Conservation (phyloP, 2,797 vertebrate species). For the Centropyge bicolor region DNA sequence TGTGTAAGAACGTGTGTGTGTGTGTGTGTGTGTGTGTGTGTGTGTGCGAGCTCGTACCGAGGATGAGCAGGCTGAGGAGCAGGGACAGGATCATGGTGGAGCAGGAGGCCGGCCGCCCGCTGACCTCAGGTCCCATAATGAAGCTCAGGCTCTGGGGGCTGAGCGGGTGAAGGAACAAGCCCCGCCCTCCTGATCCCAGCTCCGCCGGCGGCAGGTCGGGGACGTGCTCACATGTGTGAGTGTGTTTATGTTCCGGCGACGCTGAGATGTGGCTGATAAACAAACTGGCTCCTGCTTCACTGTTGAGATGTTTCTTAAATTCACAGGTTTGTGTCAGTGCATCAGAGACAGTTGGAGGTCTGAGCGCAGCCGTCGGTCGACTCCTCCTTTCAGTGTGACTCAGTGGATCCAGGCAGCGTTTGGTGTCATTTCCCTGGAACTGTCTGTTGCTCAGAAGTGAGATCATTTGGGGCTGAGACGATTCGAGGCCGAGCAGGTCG, state of each 20-base stretch:
- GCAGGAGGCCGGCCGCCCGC: not conserved
- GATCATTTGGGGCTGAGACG: no score
- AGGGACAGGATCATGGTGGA: slow-evolving; percentile 61
- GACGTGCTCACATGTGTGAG: slow-evolving; percentile 7
- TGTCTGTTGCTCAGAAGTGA: no score
- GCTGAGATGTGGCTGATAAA: not conserved
- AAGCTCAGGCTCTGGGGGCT: slow-evolving; percentile 23
- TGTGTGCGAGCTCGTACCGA: slow-evolving; percentile 41
- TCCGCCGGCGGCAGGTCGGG: slow-evolving; percentile 1
- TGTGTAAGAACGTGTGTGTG: not conserved
- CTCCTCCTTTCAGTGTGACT: no score
- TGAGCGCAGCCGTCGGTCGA: no score
- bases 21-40: not conserved
- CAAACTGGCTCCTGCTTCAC: not conserved
- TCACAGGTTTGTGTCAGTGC: no score
- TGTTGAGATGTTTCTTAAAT: no score
- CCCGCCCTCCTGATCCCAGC: slow-evolving; percentile 63
- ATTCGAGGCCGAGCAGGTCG: no score
- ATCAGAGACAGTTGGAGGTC: no score
- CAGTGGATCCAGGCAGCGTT: no score
- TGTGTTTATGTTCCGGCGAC: not conserved
- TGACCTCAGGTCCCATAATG: slow-evolving; percentile 24
- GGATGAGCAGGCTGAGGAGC: slow-evolving; percentile 34
- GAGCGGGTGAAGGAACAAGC: slow-evolving; percentile 30
- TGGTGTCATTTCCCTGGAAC: no score